Conservation (phyloP, 2,888 invertebrate genomes). For the Limnephilus auricula region DNA sequence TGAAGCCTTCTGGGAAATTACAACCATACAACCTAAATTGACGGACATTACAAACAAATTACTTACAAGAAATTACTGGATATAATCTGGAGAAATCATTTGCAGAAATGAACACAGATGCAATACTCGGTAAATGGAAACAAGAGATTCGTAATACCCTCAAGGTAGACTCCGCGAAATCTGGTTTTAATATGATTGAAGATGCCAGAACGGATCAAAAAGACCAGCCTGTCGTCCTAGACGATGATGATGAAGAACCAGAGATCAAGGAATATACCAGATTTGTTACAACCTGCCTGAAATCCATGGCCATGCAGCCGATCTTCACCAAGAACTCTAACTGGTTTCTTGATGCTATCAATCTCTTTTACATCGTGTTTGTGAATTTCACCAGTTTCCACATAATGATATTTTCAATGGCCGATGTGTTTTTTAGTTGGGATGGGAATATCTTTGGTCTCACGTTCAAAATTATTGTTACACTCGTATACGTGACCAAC, state of each 20-base stretch:
- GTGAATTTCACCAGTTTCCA: constrained; percentile 59
- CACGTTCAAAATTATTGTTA: constrained; percentile 61
- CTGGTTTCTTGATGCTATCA: background rate
- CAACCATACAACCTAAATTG: too few species aligned
- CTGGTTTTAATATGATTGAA: background rate
- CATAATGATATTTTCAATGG: constrained; percentile 55
- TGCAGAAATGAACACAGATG: background rate
- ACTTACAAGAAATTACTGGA: too few species aligned
- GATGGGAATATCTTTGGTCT: constrained; percentile 58
- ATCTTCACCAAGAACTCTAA: constrained; percentile 34
- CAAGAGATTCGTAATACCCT: background rate
- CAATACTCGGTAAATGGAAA: background rate
- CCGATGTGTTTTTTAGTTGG: constrained; percentile 58
- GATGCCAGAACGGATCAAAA: background rate
- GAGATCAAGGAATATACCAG: constrained; percentile 59
- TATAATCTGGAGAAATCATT: background rate
- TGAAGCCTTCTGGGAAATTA: too few species aligned
- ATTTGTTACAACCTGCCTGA: constrained; percentile 56
- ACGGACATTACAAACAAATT: too few species aligned
- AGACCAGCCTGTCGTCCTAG: background rate
- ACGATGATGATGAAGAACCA: constrained; percentile 17
- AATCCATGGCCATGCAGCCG: constrained; percentile 61
- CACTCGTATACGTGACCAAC: constrained; percentile 58
- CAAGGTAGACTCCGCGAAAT: background rate
- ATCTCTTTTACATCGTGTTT: constrained; percentile 50